Conservation (phyloP, 1,140 invertebrate species). For the Dinoponera quadriceps region DNA sequence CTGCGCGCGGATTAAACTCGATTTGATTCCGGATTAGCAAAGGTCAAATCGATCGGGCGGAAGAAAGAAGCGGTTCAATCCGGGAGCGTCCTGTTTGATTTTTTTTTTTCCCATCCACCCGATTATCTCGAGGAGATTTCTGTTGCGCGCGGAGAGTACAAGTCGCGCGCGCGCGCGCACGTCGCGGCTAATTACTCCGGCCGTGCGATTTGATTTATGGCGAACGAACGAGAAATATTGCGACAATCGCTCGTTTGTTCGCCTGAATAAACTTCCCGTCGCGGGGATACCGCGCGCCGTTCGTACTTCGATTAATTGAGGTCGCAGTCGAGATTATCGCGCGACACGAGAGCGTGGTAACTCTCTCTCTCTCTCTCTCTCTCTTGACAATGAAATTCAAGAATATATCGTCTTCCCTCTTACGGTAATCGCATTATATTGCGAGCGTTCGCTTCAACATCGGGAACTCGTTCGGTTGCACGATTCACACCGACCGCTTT, state of each 20-base stretch:
- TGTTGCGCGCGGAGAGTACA: neutral
- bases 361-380: too few relatives aligned
- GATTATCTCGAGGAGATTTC: conserved; percentile 7
- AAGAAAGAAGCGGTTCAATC: neutral
- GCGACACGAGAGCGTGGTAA: too few relatives aligned
- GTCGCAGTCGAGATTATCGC: too few relatives aligned
- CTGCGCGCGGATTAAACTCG: conserved; percentile 25
- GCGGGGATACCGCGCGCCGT: too few relatives aligned
- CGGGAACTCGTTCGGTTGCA: too few relatives aligned
- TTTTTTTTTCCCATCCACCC: neutral
- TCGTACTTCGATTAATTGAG: too few relatives aligned
- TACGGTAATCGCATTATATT: too few relatives aligned
- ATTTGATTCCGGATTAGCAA: conserved; percentile 27
- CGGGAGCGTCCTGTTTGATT: neutral
- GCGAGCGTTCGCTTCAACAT: too few relatives aligned
- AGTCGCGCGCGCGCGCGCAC: too few relatives aligned
- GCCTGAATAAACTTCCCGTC: neutral
- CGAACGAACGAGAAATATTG: neutral
- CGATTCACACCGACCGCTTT: too few relatives aligned
- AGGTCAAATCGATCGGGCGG: conserved; percentile 24
- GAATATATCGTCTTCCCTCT: too few relatives aligned
- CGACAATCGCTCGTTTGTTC: neutral
- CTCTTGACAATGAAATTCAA: too few relatives aligned
- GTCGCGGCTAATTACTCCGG: neutral
- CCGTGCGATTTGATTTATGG: neutral